phyloP scores from a whole-genome alignment of 2,888 invertebrate species.

The Epiperipatus broadwayi region DNA sequence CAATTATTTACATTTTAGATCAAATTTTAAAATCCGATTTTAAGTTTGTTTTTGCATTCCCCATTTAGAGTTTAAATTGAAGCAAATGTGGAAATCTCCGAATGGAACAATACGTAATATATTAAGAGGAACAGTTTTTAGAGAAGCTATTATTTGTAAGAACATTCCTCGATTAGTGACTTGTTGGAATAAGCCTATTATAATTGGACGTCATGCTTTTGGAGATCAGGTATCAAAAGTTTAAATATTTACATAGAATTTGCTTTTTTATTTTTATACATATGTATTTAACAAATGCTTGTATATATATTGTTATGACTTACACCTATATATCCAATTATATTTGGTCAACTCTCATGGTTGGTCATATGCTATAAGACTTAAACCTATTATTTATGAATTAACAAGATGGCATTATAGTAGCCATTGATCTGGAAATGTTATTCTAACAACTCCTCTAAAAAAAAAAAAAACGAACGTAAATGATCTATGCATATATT shows the following conservation, averaged over 20 bases:
- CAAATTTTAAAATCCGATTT: too few species aligned
- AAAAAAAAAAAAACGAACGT: too few species aligned
- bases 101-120: constrained; percentile 39
- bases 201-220: constrained; percentile 75
- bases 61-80: constrained; percentile 34
- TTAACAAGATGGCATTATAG: too few species aligned
- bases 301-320: neutral
- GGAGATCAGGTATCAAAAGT: constrained; percentile 45
- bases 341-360: too few species aligned
- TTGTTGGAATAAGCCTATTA: constrained; percentile 87
- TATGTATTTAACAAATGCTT: neutral
- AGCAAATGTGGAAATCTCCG: constrained; percentile 37
- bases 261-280: neutral
- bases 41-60: constrained; percentile 9
- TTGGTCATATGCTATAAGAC: too few species aligned
- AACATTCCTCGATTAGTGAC: constrained; percentile 84
- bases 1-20: too few species aligned
- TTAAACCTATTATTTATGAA: too few species aligned
- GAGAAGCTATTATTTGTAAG: constrained; percentile 38
- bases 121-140: constrained; percentile 36
- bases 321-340: neutral
- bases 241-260: neutral
- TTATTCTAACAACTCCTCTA: too few species aligned
- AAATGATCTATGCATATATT: too few species aligned
- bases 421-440: too few species aligned